These are phyloP conservation scores for Conus canariensis DNA, from an alignment of 2,888 invertebrate species.

Conservation along the genomic window DNA sequence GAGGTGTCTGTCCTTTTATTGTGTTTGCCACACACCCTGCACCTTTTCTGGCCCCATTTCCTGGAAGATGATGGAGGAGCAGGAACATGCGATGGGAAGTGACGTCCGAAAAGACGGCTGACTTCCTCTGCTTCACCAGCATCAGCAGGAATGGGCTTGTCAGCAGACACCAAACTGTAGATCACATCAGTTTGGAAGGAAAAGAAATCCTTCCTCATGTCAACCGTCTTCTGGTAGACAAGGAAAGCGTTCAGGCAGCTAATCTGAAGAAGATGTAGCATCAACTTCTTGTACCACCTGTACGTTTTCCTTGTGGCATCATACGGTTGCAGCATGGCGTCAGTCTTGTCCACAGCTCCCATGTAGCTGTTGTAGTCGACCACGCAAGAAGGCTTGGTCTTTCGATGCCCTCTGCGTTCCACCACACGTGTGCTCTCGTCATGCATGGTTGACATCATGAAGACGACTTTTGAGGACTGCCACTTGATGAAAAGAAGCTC, in stretches of 20 bases:
- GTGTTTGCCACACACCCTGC: not conserved
- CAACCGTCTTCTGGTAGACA: not conserved
- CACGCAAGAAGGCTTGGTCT: not conserved
- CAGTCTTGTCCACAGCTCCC: not conserved
- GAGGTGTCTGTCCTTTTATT: not conserved
- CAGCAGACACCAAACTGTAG: not conserved
- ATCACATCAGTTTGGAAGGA: not conserved
- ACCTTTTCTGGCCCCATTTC: not conserved
- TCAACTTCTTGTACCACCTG: conserved; percentile 37
- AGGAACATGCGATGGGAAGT: not conserved
- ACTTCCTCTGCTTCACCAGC: not conserved
- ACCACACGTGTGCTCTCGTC: too few relatives aligned
- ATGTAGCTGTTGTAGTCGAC: not conserved
- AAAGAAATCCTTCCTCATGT: not conserved
- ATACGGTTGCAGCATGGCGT: conserved; percentile 1
- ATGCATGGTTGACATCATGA: too few relatives aligned
- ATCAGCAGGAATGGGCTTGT: not conserved
- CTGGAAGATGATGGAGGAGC: too few relatives aligned
- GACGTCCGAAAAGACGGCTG: not conserved
- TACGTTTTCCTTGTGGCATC: conserved; percentile 29
- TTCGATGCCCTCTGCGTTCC: not conserved
- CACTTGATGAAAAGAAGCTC: not conserved
- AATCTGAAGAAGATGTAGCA: not conserved
- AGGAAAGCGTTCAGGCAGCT: not conserved
- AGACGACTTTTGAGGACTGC: too few relatives aligned